Evolutionary conservation across 2,888 invertebrate genomes (phyloP).

Genomic region (Phoenoteleia sp.): DNA sequence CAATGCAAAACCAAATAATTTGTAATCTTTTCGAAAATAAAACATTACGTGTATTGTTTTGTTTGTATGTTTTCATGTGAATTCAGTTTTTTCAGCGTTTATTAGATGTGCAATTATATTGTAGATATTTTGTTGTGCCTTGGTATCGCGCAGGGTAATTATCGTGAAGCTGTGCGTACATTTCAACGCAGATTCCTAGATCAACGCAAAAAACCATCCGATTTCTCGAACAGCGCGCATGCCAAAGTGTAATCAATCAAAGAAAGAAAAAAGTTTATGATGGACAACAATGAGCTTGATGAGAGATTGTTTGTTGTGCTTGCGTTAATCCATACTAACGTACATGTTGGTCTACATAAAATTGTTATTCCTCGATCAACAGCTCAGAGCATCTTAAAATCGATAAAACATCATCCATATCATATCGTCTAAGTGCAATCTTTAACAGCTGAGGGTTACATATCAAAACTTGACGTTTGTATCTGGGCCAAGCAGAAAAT

Average conservation of each 20-base stretch:
- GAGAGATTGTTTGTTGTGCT: constrained; percentile 11
- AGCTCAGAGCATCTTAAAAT: constrained; percentile 12
- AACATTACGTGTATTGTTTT: no score
- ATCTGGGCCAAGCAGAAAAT: constrained; percentile 26
- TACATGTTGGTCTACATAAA: constrained; percentile 31
- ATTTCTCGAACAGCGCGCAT: background rate
- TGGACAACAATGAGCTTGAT: constrained; percentile 16
- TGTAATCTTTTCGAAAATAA: background rate
- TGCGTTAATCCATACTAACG: constrained; percentile 8
- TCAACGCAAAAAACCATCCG: background rate
- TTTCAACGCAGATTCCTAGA: constrained; percentile 2
- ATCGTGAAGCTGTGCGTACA: background rate
- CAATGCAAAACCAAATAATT: background rate
- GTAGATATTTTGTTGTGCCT: constrained; percentile 15
- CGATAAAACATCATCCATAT: constrained; percentile 23
- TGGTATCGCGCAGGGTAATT: background rate
- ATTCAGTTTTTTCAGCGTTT: background rate
- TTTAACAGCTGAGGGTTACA: background rate
- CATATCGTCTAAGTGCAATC: constrained; percentile 14
- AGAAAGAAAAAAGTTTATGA: background rate
- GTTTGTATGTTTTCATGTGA: no score
- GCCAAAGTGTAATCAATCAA: background rate
- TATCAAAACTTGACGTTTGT: constrained; percentile 15
- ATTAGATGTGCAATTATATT: background rate
- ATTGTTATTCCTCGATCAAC: constrained; percentile 5